Evolutionary conservation across 2,888 invertebrate species (phyloP).

Genomic region (Trachelus troglodyta): DNA sequence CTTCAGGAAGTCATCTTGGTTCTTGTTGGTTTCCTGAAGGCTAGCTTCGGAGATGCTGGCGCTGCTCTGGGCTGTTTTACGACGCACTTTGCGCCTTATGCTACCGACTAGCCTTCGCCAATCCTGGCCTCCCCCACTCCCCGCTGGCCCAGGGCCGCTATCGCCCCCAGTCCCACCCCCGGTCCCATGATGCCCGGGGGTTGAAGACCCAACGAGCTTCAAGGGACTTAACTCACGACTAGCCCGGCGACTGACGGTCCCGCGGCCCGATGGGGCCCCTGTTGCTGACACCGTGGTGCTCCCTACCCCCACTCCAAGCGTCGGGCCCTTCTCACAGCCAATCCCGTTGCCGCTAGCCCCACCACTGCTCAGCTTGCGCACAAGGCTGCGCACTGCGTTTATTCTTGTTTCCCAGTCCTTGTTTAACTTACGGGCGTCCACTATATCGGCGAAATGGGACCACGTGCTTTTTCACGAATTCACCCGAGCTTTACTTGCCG

Average conservation of each 20-base stretch:
- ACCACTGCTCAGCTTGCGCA: conserved; percentile 47
- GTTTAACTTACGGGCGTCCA: background rate
- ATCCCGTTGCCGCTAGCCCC: conserved; percentile 8
- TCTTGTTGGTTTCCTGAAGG: conserved; percentile 49
- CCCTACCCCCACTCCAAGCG: conserved; percentile 25
- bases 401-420: conserved; percentile 12
- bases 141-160: conserved; percentile 11
- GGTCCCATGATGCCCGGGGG: conserved; percentile 27
- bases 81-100: conserved; percentile 61
- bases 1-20: conserved; percentile 77
- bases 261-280: conserved; percentile 47
- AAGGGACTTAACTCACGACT: conserved; percentile 60
- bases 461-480: background rate
- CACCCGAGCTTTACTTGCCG: no score
- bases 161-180: conserved; percentile 19
- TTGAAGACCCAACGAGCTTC: conserved; percentile 34
- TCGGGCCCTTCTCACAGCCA: conserved; percentile 1
- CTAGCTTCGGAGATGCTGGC: conserved; percentile 20
- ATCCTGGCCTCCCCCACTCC: conserved; percentile 50
- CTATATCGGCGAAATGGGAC: background rate
- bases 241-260: conserved; percentile 54
- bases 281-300: conserved; percentile 59
- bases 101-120: conserved; percentile 65
- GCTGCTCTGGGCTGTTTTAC: conserved; percentile 42
- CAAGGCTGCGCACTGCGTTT: conserved; percentile 39